These are phyloP conservation scores for Geococcyx californianus DNA, from an alignment of 2,113 vertebrate genomes.

Conservation along the genomic window DNA sequence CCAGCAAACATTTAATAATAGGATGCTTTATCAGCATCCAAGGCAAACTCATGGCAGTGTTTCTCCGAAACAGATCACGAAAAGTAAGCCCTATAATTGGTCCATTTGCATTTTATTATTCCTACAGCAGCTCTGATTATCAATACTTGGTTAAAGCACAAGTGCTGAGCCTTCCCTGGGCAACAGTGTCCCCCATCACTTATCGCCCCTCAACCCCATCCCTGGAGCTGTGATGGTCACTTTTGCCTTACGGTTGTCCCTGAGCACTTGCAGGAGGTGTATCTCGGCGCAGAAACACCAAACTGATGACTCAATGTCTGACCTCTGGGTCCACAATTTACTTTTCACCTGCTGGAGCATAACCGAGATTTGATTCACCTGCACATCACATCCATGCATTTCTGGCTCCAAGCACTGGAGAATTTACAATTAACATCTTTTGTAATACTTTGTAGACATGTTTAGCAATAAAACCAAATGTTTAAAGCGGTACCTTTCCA, in stretches of 20 bases:
- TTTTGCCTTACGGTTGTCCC: not conserved
- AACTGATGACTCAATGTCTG: not conserved
- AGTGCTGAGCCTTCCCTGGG: not conserved
- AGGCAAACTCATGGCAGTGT: not conserved
- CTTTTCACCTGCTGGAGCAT: not conserved
- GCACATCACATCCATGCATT: not conserved
- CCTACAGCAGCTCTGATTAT: not conserved
- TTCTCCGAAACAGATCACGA: not conserved
- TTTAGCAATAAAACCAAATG: not conserved
- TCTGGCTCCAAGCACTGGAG: not conserved
- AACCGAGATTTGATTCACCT: not conserved
- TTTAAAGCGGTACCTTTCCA: not conserved
- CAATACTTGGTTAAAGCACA: not conserved
- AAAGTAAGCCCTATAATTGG: not conserved
- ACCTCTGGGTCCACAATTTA: not conserved
- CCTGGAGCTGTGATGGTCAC: rapidly evolving
- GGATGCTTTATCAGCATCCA: not conserved
- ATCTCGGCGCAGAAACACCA: not conserved
- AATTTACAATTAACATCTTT: not conserved
- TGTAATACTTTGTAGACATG: not conserved
- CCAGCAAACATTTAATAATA: not conserved
- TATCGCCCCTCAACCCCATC: no score
- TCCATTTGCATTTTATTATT: not conserved
- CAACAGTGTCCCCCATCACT: not conserved
- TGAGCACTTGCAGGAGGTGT: not conserved